Evolutionary conservation across 2,797 vertebrate genomes (phyloP), one percentile per base, ranked within the genome.

Genomic region (Malurus leucopterus): DNA sequence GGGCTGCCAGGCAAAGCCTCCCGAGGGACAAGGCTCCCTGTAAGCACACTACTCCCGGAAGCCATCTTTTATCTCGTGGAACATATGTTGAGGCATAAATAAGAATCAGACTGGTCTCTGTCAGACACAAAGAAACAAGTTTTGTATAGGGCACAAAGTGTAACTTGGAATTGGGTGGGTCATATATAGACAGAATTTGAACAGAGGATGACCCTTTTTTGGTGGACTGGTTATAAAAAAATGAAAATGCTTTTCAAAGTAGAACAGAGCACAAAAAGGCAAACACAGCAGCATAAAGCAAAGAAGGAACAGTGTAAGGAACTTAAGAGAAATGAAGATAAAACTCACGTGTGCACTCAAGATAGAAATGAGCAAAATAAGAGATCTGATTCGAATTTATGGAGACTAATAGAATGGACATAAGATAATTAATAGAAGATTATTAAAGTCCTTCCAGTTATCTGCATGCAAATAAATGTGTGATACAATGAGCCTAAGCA

Each of bases 361-460:
- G 51, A 26, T n/a, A 86, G 72, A 94, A 95, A 82, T 63, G 40
- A 81, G 24, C 29, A 76, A 78, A 87, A 82, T 58, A 81, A 69
- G 44, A 92, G 26, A 86, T 73, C 71, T 82, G 50, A 85, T 73
- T 62, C 68, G 65, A 80, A 91, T 93, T 91, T 86, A 81, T 75
- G 13, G 29, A 77, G 10, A 34, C 63, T 59, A 71, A 84, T 83
- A 93, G 95, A 57, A 76, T 47, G 34, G 50, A 62, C 73, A 59
- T 68, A 88, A 84, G 29, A 19, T 81, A 17, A 15, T 85, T 93
- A 93, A 79, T 10, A 79, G 38, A 67, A 30, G 30, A 73, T 68
- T 91, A 76, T 88, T 94, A 62, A 93, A 88, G 73, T 53, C 13
- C 27, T 34, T 85, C 54, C 49, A 79, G 34, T 50, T 54, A 32